Conservation (phyloP, 2,797 vertebrate species). For the Dendrocincla tyrannina region DNA sequence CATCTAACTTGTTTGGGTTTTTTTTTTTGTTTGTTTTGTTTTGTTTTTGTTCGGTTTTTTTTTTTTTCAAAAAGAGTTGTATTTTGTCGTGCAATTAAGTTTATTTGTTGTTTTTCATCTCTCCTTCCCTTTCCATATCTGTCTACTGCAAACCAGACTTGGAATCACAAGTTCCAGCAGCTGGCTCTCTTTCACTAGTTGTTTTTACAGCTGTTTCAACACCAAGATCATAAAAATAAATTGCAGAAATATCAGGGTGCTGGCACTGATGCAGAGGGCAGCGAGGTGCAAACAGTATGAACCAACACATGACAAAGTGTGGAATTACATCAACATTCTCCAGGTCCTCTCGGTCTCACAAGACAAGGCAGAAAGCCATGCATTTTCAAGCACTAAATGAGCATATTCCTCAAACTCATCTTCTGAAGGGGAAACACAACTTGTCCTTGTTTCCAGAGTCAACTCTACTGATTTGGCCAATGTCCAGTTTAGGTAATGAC, state of each 20-base stretch:
- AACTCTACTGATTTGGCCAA: constrained; percentile 9
- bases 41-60: no score
- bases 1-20: background rate
- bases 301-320: constrained; percentile 42
- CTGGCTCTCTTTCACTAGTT: constrained; percentile 26
- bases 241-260: constrained; percentile 51
- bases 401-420: constrained; percentile 14
- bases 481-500: constrained; percentile 9
- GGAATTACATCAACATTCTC: constrained; percentile 27
- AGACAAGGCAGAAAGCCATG: background rate
- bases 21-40: no score
- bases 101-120: background rate
- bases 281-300: constrained; percentile 47
- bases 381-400: background rate
- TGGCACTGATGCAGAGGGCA: constrained; percentile 33
- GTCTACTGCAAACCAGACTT: background rate
- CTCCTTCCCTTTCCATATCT: background rate
- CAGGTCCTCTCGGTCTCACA: background rate
- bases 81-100: background rate
- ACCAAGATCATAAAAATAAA: constrained; percentile 60
- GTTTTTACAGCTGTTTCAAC: constrained; percentile 64
- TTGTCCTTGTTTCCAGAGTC: constrained; percentile 10
- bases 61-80: background rate
- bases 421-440: constrained; percentile 16
- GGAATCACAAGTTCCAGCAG: constrained; percentile 46